phyloP scores from a whole-genome alignment of 2,797 vertebrate genomes.

The Schizopygopsis malacanthus region DNA sequence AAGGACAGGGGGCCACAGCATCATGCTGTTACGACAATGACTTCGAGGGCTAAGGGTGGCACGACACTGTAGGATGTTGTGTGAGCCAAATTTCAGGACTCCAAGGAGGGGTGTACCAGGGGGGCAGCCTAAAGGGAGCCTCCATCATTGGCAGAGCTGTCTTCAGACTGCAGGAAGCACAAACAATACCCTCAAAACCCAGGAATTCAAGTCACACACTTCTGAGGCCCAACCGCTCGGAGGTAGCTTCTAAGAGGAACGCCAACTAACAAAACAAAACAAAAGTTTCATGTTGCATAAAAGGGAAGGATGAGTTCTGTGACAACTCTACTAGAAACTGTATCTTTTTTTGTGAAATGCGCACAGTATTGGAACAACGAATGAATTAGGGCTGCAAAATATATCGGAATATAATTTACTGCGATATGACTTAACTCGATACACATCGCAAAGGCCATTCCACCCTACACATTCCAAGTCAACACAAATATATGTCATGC shows the following conservation, averaged over 20 bases:
- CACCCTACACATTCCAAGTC: background rate
- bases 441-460: background rate
- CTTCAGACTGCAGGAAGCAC: slow-evolving; percentile 27
- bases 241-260: slow-evolving; percentile 17
- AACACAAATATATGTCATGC: background rate
- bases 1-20: slow-evolving; percentile 24
- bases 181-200: slow-evolving; percentile 37
- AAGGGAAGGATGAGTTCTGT: background rate
- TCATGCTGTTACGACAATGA: slow-evolving; percentile 49
- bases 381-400: background rate
- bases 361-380: background rate
- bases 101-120: slow-evolving; percentile 33
- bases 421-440: background rate
- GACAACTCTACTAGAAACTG: background rate
- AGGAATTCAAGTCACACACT: slow-evolving; percentile 9
- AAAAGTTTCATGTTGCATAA: background rate
- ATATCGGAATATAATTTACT: background rate
- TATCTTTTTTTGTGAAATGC: background rate
- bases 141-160: slow-evolving; percentile 23
- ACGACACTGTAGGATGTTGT: slow-evolving; percentile 38
- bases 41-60: slow-evolving; percentile 42
- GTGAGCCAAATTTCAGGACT: slow-evolving; percentile 55
- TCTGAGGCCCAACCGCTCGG: slow-evolving; percentile 1
- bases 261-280: background rate
- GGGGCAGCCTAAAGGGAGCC: slow-evolving; percentile 17